Base-by-base conservation (phyloP, 2,113 vertebrate species). In the Lamprologus callipterus region DNA sequence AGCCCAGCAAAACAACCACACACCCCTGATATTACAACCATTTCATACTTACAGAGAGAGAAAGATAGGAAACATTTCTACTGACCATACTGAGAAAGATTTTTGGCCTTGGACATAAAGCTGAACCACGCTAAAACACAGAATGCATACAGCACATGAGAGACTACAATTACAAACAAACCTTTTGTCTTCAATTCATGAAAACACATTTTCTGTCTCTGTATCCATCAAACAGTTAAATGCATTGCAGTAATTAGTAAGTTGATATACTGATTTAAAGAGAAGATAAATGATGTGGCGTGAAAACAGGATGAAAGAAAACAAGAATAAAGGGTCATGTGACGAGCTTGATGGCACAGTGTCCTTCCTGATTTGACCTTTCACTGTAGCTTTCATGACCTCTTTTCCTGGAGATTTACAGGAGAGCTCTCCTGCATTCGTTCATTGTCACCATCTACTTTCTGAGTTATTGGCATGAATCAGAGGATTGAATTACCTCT, bases 321-420 rank as follows among this genome's bases (percentile, higher is more conserved):
- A 33, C 58, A 19, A 63, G 58, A 0, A 11, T 9, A 17, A 31
- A 35, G 51, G 51, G 45, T 51, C 47, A 9, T 45, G 60, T 40
- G 73, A 83, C 4, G 14, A 80, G 63, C 7, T 8, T 40, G 26
- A 79, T n/a, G 45, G 45, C 3, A 12, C 16, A 23, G 42, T 51
- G 82, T 90, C 51, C 85, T 86, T 88, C 60, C 54, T 68, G 7
- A 16, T 35, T 88, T 49, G 88, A 89, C 84, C 40, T 82, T 78
- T 57, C 10, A 37, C 63, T 58, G 55, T 4, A 2, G 26, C 55
- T 9, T 42, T 35, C 63, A 79, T 87, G 86, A 85, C 86, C 31
- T 84, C 55, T 35, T 70, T 73, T 86, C 78, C 78, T 81, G 80
- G 40, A 33, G 87, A 85, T 91, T 88, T 91, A 93, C 86, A 57